A percentile compares a stretch with the other conserved stretches of the same genome.
Conservation (phyloP, 2,888 invertebrate species). For the Brassicogethes aeneus region DNA sequence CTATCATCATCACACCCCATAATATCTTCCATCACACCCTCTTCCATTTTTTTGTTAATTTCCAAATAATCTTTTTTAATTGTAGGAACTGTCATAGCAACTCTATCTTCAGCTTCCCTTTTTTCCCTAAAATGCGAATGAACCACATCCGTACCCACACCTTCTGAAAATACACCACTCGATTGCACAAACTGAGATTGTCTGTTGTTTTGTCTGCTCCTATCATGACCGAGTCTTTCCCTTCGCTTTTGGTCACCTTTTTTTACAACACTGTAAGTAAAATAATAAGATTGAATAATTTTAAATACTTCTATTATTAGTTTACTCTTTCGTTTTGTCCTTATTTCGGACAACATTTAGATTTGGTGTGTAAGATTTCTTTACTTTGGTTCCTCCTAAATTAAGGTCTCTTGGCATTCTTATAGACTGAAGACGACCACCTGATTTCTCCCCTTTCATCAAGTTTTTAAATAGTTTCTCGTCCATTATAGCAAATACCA, state of each 20-base stretch:
- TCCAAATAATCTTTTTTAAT: slow-evolving; percentile 25
- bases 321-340: slow-evolving; percentile 29
- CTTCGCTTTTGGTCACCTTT: slow-evolving; percentile 18
- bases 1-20: slow-evolving; percentile 23
- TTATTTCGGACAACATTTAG: slow-evolving; percentile 34
- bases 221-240: slow-evolving; percentile 10
- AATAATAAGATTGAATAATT: slow-evolving; percentile 2
- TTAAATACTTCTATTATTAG: slow-evolving; percentile 1
- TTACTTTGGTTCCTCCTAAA: slow-evolving; percentile 32
- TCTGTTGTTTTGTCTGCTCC: slow-evolving; percentile 11
- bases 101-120: slow-evolving; percentile 19
- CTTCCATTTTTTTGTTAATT: slow-evolving; percentile 28
- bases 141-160: slow-evolving; percentile 19
- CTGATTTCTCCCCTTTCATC: slow-evolving; percentile 8
- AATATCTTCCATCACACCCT: slow-evolving; percentile 24
- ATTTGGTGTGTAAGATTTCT: slow-evolving; percentile 35
- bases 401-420: slow-evolving; percentile 33
- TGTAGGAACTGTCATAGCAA: slow-evolving; percentile 23
- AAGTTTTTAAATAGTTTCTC: slow-evolving; percentile 8
- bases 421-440: slow-evolving; percentile 25
- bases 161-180: slow-evolving; percentile 35
- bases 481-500: too few species aligned
- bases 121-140: slow-evolving; percentile 2
- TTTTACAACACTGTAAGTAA: slow-evolving; percentile 13
- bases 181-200: slow-evolving; percentile 27